These are phyloP conservation scores for Carposina sasakii DNA, from an alignment of 1,140 invertebrate genomes.

Conservation along the genomic window DNA sequence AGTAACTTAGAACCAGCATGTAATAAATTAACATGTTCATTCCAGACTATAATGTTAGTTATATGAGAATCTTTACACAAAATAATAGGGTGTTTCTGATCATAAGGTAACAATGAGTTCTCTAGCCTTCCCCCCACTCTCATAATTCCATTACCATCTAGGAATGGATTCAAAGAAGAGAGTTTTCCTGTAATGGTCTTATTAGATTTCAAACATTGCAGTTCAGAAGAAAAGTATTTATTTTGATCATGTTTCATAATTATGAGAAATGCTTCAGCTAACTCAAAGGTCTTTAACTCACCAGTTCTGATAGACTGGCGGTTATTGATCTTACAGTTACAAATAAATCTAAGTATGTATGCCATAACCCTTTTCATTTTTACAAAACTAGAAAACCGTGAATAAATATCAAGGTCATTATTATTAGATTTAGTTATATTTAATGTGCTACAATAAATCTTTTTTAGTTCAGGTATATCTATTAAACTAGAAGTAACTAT, in stretches of 20 bases:
- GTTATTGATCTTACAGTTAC: slow-evolving; percentile 6
- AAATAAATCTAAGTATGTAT: slow-evolving; percentile 3
- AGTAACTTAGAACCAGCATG: slow-evolving; percentile 27
- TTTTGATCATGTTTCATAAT: slow-evolving; percentile 5
- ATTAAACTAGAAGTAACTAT: not conserved
- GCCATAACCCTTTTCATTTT: slow-evolving; percentile 1
- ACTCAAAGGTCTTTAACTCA: too few relatives aligned
- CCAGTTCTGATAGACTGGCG: not conserved
- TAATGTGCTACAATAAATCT: not conserved
- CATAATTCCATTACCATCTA: slow-evolving; percentile 16
- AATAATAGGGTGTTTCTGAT: slow-evolving; percentile 26
- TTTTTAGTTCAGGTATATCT: not conserved
- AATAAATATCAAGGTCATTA: not conserved
- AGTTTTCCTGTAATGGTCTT: slow-evolving; percentile 1
- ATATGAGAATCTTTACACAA: slow-evolving; percentile 20
- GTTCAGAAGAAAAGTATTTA: slow-evolving; percentile 5
- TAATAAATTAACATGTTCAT: slow-evolving; percentile 23
- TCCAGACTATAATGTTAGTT: slow-evolving; percentile 24
- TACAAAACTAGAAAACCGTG: slow-evolving; percentile 1
- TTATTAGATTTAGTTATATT: not conserved
- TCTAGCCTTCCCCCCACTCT: slow-evolving; percentile 28
- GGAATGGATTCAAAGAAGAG: slow-evolving; percentile 7
- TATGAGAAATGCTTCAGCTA: not conserved
- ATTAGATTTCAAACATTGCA: not conserved
- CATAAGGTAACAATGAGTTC: slow-evolving; percentile 13